phyloP scores from a whole-genome alignment of 2,888 invertebrate genomes.

The Idaea biselata region DNA sequence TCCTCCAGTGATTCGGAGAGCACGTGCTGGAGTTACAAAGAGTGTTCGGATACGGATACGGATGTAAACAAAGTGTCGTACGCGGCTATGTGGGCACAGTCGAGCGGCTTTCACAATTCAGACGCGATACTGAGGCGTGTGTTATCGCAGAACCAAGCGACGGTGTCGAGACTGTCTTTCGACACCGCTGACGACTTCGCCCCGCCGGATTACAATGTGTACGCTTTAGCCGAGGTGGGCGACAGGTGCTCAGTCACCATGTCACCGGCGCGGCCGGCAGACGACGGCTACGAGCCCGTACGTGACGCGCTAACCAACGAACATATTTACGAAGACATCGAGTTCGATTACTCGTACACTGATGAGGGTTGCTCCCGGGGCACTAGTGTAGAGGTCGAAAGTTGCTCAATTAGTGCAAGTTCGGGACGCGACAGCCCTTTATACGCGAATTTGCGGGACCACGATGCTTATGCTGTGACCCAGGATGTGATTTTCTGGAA shows the following conservation, averaged over 20 bases:
- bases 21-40: conserved; percentile 75
- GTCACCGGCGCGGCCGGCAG: conserved; percentile 70
- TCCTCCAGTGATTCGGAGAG: conserved; percentile 66
- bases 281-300: conserved; percentile 73
- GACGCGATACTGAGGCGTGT: conserved; percentile 63
- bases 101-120: conserved; percentile 71
- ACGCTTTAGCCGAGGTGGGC: conserved; percentile 71
- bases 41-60: conserved; percentile 54
- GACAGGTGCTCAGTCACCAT: conserved; percentile 74
- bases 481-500: conserved; percentile 79
- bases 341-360: conserved; percentile 63
- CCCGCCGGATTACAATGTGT: conserved; percentile 60
- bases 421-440: conserved; percentile 69
- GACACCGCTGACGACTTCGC: conserved; percentile 64
- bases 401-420: conserved; percentile 69
- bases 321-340: conserved; percentile 75
- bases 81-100: conserved; percentile 70
- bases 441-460: conserved; percentile 71
- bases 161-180: conserved; percentile 63
- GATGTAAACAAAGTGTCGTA: conserved; percentile 55
- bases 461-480: conserved; percentile 71
- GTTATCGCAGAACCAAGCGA: conserved; percentile 61
- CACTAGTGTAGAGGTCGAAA: conserved; percentile 73
- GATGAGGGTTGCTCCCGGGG: conserved; percentile 73
- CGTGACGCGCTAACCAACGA: conserved; percentile 71